Percentiles rank a stretch among this genome's conserved stretches.
These are phyloP conservation scores for Rana temporaria DNA, from an alignment of 2,113 vertebrate genomes.

Conservation along the genomic window DNA sequence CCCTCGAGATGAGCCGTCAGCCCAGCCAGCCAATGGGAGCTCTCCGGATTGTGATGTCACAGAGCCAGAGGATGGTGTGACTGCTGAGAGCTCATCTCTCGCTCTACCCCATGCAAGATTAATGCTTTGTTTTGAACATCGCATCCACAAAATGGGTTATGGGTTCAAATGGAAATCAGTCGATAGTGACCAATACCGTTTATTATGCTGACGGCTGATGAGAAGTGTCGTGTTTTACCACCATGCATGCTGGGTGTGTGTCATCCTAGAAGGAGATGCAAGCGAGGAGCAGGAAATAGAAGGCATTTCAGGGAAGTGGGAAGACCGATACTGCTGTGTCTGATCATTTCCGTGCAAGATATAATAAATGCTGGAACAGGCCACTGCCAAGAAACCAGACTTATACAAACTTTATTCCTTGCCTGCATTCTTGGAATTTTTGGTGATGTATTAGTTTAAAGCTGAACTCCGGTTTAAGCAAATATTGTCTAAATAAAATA, in stretches of 20 bases:
- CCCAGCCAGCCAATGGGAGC: slow-evolving; percentile 14
- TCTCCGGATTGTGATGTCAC: slow-evolving; percentile 11
- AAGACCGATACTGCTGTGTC: neutral
- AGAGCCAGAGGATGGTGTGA: slow-evolving; percentile 52
- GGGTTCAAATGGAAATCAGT: slow-evolving; percentile 35
- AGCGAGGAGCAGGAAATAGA: slow-evolving; percentile 30
- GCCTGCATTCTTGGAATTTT: neutral
- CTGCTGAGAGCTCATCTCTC: slow-evolving; percentile 4
- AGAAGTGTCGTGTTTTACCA: slow-evolving; percentile 43
- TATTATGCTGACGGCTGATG: slow-evolving; percentile 35
- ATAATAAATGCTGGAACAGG: neutral
- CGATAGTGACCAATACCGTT: slow-evolving; percentile 37
- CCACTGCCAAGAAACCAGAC: slow-evolving; percentile 12
- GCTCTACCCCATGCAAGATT: slow-evolving; percentile 52
- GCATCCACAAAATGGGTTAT: slow-evolving; percentile 43
- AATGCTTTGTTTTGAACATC: slow-evolving; percentile 43
- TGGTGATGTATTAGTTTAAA: neutral
- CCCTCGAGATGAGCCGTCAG: slow-evolving; percentile 47
- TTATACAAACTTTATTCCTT: neutral
- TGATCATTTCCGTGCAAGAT: slow-evolving; percentile 12
- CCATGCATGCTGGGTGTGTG: neutral
- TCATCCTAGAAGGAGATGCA: slow-evolving; percentile 31
- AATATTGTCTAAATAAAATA: no score
- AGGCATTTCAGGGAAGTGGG: slow-evolving; percentile 25
- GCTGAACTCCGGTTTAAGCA: no score